Percentiles rank a stretch among this genome's conserved stretches.
Conservation (phyloP, 2,113 vertebrate species). For the Polypterus bichir region DNA sequence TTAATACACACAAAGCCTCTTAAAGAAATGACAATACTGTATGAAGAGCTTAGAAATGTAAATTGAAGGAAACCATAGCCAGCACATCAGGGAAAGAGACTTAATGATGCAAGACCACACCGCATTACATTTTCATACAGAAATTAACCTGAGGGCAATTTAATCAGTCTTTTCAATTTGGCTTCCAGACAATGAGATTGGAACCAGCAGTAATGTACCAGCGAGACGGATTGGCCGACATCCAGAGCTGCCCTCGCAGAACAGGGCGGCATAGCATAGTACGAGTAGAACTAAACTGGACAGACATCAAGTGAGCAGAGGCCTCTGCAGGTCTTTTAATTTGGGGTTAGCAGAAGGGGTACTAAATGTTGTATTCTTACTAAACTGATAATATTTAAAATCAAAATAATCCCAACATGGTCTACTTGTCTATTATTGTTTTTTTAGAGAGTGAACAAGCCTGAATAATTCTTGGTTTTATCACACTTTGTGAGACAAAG, state of each 20-base stretch:
- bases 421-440: no score
- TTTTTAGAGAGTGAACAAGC: no score
- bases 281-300: no score
- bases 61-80: slow-evolving; percentile 27
- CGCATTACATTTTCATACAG: slow-evolving; percentile 24
- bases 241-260: slow-evolving; percentile 4
- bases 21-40: slow-evolving; percentile 20
- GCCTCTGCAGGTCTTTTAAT: no score
- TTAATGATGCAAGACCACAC: slow-evolving; percentile 29
- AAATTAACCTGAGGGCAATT: slow-evolving; percentile 16
- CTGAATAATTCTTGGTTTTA: no score
- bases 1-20: slow-evolving; percentile 28
- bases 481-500: no score
- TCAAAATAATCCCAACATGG: no score
- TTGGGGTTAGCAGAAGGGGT: no score
- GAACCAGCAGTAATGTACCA: background rate
- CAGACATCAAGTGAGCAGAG: no score
- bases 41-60: slow-evolving; percentile 35
- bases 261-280: background rate
- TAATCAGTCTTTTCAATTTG: slow-evolving; percentile 8
- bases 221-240: slow-evolving; percentile 8
- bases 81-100: slow-evolving; percentile 14
- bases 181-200: slow-evolving; percentile 8
- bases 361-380: no score
- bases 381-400: no score